These are phyloP conservation scores for Andinoacara biseriatus DNA, from an alignment of 2,113 vertebrate genomes.

Conservation along the genomic window DNA sequence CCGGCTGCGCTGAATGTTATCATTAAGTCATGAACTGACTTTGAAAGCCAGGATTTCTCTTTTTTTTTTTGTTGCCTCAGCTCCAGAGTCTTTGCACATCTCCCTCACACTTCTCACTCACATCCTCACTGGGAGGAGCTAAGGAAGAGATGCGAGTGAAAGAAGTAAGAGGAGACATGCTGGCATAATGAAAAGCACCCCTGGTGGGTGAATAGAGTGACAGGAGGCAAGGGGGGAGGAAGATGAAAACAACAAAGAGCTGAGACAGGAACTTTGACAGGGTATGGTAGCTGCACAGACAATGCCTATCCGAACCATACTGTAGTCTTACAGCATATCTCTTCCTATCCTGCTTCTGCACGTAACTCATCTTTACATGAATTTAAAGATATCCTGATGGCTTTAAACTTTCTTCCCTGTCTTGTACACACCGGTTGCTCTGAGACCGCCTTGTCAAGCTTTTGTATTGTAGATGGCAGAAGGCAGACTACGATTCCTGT, in stretches of 20 bases:
- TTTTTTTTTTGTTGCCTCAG: neutral
- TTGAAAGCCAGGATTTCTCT: neutral
- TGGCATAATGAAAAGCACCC: slow-evolving; percentile 10
- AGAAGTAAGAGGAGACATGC: neutral
- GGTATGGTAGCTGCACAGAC: neutral
- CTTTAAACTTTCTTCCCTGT: slow-evolving; percentile 3
- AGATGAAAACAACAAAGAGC: neutral
- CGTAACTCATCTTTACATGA: neutral
- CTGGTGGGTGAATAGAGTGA: neutral
- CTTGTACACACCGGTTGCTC: neutral
- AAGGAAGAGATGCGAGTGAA: neutral
- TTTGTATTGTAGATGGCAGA: neutral
- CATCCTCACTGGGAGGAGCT: neutral
- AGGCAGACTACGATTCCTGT: rapidly evolving
- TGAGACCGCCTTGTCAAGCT: neutral
- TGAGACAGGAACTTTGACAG: neutral
- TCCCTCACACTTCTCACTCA: neutral
- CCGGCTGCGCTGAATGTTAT: neutral
- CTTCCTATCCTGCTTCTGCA: neutral
- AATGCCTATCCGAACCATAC: neutral
- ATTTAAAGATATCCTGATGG: neutral
- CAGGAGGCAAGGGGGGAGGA: neutral
- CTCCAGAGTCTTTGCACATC: neutral
- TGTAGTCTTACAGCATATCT: neutral
- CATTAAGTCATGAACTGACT: neutral